Percentiles rank a stretch among this genome's conserved stretches.
Conservation (phyloP, 2,797 vertebrate genomes). For the Tragelaphus eurycerus region DNA sequence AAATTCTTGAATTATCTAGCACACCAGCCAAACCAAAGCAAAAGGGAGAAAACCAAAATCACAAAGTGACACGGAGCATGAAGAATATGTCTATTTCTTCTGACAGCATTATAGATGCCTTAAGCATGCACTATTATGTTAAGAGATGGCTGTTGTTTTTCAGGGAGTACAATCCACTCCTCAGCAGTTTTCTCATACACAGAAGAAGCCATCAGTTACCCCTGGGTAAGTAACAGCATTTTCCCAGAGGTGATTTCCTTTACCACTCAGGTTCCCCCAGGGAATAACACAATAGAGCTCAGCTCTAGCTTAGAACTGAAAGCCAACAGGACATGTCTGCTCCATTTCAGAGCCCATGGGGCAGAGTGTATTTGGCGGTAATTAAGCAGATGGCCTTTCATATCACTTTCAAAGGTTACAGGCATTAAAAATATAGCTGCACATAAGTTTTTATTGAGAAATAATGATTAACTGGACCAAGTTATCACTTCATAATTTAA, state of each 20-base stretch:
- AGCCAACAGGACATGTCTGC: neutral
- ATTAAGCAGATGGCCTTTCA: neutral
- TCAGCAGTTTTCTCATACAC: constrained; percentile 14
- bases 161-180: neutral
- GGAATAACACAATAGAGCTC: neutral
- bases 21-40: neutral
- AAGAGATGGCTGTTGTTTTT: neutral
- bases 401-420: constrained; percentile 28
- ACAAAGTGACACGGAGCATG: neutral
- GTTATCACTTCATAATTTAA: constrained; percentile 14
- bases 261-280: neutral
- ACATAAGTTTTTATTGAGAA: constrained; percentile 36
- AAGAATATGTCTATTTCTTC: neutral
- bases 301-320: neutral
- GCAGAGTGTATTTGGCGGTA: constrained; percentile 44
- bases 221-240: neutral
- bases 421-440: constrained; percentile 35
- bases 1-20: neutral
- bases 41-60: neutral
- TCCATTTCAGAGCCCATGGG: neutral
- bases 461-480: constrained; percentile 25
- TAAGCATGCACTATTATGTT: neutral
- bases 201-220: neutral
- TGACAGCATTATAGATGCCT: neutral
- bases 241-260: neutral